Percentiles rank a stretch among this genome's conserved stretches.
Evolutionary conservation across 2,888 invertebrate species (phyloP).

Genomic region (Elaeidobius kamerunicus): DNA sequence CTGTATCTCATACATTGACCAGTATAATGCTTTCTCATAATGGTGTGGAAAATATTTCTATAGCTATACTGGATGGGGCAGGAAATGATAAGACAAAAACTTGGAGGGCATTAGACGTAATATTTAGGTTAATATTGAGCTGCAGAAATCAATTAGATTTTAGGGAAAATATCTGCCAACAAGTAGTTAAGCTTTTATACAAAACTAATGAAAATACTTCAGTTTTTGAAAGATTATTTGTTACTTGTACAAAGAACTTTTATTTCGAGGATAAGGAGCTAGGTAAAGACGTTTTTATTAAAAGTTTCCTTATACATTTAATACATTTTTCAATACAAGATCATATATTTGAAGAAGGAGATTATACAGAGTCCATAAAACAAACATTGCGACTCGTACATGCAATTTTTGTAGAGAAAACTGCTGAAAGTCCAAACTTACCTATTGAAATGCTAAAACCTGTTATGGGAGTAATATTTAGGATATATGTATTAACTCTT

Average conservation of each 20-base stretch:
- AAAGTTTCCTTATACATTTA: slow-evolving; percentile 31
- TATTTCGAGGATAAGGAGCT: slow-evolving; percentile 52
- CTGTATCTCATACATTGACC: slow-evolving; percentile 60
- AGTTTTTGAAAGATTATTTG: slow-evolving; percentile 48
- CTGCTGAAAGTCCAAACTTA: slow-evolving; percentile 38
- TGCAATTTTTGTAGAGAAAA: slow-evolving; percentile 39
- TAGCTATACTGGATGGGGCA: slow-evolving; percentile 57
- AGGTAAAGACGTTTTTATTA: slow-evolving; percentile 47
- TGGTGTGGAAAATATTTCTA: slow-evolving; percentile 63
- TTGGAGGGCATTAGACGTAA: slow-evolving; percentile 66
- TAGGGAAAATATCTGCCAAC: slow-evolving; percentile 53
- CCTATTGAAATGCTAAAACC: slow-evolving; percentile 47
- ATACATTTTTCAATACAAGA: slow-evolving; percentile 36
- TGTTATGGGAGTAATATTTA: slow-evolving; percentile 51
- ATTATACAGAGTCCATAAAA: slow-evolving; percentile 37
- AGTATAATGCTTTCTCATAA: slow-evolving; percentile 56
- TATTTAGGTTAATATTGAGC: slow-evolving; percentile 62
- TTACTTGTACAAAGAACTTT: slow-evolving; percentile 56
- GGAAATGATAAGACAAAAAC: slow-evolving; percentile 54
- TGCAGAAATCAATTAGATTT: slow-evolving; percentile 56
- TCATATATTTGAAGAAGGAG: slow-evolving; percentile 40
- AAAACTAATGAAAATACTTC: slow-evolving; percentile 29
- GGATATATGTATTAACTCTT: slow-evolving; percentile 47
- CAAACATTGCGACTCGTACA: slow-evolving; percentile 40
- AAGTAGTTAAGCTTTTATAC: slow-evolving; percentile 51